These are phyloP conservation scores for Holcopasites calliopsidis DNA, from an alignment of 1,140 invertebrate genomes.

Conservation along the genomic window DNA sequence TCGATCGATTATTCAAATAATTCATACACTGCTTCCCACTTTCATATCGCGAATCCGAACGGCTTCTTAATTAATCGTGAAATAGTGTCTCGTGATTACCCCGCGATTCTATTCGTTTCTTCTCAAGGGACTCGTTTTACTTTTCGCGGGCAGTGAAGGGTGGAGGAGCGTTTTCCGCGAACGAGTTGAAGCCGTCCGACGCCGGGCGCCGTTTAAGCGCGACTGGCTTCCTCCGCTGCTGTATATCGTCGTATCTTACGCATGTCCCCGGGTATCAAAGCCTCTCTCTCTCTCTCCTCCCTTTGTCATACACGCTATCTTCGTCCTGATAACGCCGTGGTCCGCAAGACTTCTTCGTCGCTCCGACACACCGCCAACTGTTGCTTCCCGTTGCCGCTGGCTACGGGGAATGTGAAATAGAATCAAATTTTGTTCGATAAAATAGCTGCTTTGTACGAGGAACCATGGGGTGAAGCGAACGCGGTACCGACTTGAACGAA, in stretches of 20 bases:
- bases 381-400: constrained; percentile 48
- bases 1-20: too few relatives aligned
- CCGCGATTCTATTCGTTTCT: too few relatives aligned
- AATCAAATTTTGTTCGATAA: not conserved
- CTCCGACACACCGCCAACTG: constrained; percentile 50
- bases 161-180: not conserved
- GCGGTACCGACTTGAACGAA: too few relatives aligned
- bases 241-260: constrained; percentile 68
- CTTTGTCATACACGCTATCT: too few relatives aligned
- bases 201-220: constrained; percentile 66
- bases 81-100: too few relatives aligned
- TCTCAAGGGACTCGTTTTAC: too few relatives aligned
- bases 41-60: too few relatives aligned
- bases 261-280: constrained; percentile 61
- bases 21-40: too few relatives aligned
- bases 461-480: too few relatives aligned
- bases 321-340: too few relatives aligned
- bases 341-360: not conserved
- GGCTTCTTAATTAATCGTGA: too few relatives aligned
- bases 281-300: constrained; percentile 1
- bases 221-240: constrained; percentile 56
- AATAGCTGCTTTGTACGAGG: too few relatives aligned
- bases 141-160: not conserved
- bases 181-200: constrained; percentile 49
- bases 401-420: constrained; percentile 11